Base-by-base conservation (phyloP, 2,113 vertebrate genomes). In the Varanus komodoensis region DNA sequence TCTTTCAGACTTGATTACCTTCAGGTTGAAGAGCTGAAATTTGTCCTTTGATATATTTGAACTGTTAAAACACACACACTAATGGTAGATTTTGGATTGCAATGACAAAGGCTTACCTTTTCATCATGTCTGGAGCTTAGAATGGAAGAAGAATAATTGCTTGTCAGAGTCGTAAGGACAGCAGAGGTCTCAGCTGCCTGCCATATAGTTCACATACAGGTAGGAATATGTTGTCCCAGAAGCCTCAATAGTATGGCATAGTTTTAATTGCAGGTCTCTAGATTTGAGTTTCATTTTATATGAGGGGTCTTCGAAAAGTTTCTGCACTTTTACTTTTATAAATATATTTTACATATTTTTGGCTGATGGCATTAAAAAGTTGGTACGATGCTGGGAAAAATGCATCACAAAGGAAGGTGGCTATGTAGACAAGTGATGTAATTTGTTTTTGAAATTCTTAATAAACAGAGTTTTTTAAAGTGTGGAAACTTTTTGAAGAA, bases 1-100 rank as follows among this genome's bases (percentile, higher is more conserved):
- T 48, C 9, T 21, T 89, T 73, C 86, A 90, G 71, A 25, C 48
- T 82, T 91, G 79, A 92, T 93, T 95, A 92, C 88, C 48, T 92
- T 93, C 83, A 64, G 64, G 91, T 93, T 94, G 89, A 21, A 88
- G 93, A 82, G 80, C 0, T 73, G 57, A 74, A 89, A 9, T 34
- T 38, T 91, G 57, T 67, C 64, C 48, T 95, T 89, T 89, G 8
- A 19, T 57, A 85, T 48, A 23, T 71, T 92, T 84, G 4, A 84
- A 21, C 19, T 89, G 92, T 91, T 84, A 19, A 14, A 87, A 79
- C 52, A 25, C 91, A 85, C 79, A 57, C 71, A 88, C 89, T 89
- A 92, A 86, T 85, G 77, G 86, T 89, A 85, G 64, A 27, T 54
- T 3, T 15, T 84, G 0, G 48, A 85, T 92, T 95, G 95, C 78